Base-by-base conservation (phyloP, 1,140 invertebrate species). In the Saccostrea echinata region DNA sequence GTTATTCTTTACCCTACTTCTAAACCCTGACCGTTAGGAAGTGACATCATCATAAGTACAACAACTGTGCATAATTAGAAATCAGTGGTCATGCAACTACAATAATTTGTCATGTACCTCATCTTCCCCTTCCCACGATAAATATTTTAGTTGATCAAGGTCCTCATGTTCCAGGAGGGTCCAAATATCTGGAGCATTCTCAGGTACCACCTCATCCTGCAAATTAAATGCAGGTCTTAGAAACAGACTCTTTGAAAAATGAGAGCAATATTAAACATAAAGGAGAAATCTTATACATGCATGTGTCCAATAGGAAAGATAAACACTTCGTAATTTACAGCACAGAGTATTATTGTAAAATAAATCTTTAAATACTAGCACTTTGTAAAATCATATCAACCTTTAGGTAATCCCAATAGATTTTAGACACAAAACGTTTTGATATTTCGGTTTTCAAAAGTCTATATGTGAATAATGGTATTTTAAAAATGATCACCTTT, bases 111-210 rank as follows among this genome's bases (percentile, higher is more conserved):
- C 35, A 43, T 43, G 43, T 43, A 43, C 55, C 18, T 61, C 83
- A 3, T 57, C 83, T 2, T n/a, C n/a, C n/a, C 51, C 30, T 12
- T 27, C 27, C 84, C 84, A 85, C 11, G 55, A 68, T n/a, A 93
- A 90, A 86, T 93, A 93, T 35, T 84, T 24, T 11, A 93, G 90
- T 43, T 88, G 80, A 80, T 93, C 93, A 8, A 93, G 90, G 82
- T 86, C 82, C 83, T 93, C 92, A n/a, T 85, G 82, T 6, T 88
- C 83, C 13, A 93, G 85, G 43, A 93, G 87, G 13, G 93, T 91
- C 30, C 53, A 52, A 27, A 93, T 92, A 52, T 86, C 61, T 6
- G 93, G 91, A 4, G 89, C 91, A 68, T 88, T 87, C 21, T 82
- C 21, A n/a, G 84, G 35, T 8, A 55, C 83, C 53, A 90, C 89